These are phyloP conservation scores for Bombus impatiens DNA, from an alignment of 1,140 invertebrate genomes.

Conservation along the genomic window DNA sequence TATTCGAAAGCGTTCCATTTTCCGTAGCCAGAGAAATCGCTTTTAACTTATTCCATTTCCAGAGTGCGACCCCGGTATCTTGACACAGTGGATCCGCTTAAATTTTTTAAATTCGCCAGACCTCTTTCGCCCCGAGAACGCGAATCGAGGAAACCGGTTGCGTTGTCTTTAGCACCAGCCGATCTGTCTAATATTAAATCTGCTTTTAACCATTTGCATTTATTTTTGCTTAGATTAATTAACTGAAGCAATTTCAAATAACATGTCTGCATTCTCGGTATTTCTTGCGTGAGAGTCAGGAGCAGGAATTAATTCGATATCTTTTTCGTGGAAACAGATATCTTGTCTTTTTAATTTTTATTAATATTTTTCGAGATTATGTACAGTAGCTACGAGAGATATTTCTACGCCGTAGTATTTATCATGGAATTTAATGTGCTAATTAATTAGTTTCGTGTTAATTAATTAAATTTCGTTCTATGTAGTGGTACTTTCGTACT, in stretches of 20 bases:
- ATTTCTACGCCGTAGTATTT: no score
- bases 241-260: background rate
- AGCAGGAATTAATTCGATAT: no score
- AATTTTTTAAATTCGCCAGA: conserved; percentile 21
- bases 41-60: conserved; percentile 33
- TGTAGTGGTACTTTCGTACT: no score
- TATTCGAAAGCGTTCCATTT: background rate
- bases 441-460: no score
- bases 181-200: background rate
- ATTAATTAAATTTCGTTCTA: no score
- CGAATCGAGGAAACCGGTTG: background rate
- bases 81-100: conserved; percentile 12
- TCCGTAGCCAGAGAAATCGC: conserved; percentile 9
- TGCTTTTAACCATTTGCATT: background rate
- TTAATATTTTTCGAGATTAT: no score
- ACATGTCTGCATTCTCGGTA: background rate
- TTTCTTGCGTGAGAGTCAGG: no score
- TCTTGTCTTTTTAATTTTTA: no score
- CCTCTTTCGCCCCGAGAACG: background rate
- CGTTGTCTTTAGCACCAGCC: no score
- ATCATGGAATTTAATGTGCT: no score
- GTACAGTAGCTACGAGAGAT: no score
- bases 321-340: no score
- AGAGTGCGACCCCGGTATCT: background rate
- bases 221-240: background rate